Percentiles rank a stretch among this genome's conserved stretches.
These are phyloP conservation scores for Sula dactylatra DNA, from an alignment of 2,113 vertebrate genomes.

Conservation along the genomic window DNA sequence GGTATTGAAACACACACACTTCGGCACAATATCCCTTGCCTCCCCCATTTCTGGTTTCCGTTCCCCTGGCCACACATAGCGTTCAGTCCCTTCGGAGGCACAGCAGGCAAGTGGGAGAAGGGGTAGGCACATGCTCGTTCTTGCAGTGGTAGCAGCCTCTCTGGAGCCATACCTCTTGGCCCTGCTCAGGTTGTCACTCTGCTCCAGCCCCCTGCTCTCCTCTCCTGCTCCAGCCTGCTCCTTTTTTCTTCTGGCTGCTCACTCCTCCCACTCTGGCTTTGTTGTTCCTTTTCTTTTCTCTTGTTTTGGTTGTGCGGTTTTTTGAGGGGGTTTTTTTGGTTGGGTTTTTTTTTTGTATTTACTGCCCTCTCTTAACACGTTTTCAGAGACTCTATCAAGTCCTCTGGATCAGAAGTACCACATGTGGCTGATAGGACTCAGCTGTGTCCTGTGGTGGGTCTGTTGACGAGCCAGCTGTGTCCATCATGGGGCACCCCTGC, in stretches of 20 bases:
- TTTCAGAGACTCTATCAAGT: not conserved
- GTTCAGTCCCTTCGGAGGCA: accelerated
- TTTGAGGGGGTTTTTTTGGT: too few species aligned
- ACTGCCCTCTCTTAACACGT: not conserved
- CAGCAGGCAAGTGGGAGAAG: not conserved
- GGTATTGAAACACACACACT: not conserved
- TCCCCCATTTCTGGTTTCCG: not conserved
- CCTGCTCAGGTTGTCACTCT: not conserved
- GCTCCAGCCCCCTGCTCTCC: not conserved
- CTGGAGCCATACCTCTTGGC: not conserved
- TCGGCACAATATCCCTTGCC: not conserved
- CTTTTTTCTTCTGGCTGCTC: not conserved
- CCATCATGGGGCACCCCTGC: too few species aligned
- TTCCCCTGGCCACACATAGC: accelerated
- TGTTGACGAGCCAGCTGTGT: accelerated
- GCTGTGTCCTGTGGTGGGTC: not conserved
- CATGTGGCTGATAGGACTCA: accelerated
- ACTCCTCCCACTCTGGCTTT: not conserved
- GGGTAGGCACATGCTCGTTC: not conserved
- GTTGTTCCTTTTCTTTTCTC: not conserved
- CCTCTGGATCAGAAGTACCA: not conserved
- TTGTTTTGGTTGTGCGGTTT: too few species aligned
- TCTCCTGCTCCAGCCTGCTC: not conserved
- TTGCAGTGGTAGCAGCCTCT: not conserved
- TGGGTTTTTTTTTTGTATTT: not conserved